phyloP scores from a whole-genome alignment of 1,140 invertebrate species.

The Tachypleus tridentatus region DNA sequence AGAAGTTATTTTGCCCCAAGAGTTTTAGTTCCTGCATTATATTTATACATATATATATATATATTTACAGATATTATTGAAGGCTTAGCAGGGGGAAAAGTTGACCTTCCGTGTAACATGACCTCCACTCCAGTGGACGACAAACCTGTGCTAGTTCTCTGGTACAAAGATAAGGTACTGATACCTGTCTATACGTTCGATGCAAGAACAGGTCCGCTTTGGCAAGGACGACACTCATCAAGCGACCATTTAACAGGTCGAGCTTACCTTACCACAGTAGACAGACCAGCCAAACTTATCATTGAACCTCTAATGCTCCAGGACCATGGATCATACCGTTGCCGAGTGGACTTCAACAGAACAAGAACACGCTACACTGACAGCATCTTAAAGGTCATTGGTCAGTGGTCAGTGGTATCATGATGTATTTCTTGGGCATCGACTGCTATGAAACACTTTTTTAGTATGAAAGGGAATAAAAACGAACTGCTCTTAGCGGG shows the following conservation, averaged over 20 bases:
- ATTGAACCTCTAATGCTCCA: slow-evolving; percentile 25
- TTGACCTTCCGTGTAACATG: slow-evolving; percentile 69
- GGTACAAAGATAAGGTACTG: slow-evolving; percentile 64
- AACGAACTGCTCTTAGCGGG: no score
- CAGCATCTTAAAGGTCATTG: slow-evolving; percentile 72
- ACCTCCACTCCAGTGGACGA: slow-evolving; percentile 57
- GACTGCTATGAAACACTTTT: no score
- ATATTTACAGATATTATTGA: no score
- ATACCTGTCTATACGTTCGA: slow-evolving; percentile 27
- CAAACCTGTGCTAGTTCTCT: slow-evolving; percentile 76
- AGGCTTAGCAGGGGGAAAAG: slow-evolving; percentile 30
- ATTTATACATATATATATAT: no score
- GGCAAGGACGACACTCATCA: slow-evolving; percentile 16
- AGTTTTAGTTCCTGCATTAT: no score
- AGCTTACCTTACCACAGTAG: slow-evolving; percentile 14
- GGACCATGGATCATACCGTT: slow-evolving; percentile 68
- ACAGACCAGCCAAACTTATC: slow-evolving; percentile 14
- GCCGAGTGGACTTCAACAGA: slow-evolving; percentile 72
- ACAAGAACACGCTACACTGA: slow-evolving; percentile 73
- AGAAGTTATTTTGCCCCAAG: no score
- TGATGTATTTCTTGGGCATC: no score
- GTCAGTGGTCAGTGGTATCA: slow-evolving; percentile 42
- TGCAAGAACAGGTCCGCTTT: slow-evolving; percentile 19
- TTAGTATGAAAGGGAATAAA: no score
- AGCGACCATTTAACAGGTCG: slow-evolving; percentile 15